These are phyloP conservation scores for Apistogramma diplotaenia DNA, from an alignment of 2,113 vertebrate genomes.

Conservation along the genomic window DNA sequence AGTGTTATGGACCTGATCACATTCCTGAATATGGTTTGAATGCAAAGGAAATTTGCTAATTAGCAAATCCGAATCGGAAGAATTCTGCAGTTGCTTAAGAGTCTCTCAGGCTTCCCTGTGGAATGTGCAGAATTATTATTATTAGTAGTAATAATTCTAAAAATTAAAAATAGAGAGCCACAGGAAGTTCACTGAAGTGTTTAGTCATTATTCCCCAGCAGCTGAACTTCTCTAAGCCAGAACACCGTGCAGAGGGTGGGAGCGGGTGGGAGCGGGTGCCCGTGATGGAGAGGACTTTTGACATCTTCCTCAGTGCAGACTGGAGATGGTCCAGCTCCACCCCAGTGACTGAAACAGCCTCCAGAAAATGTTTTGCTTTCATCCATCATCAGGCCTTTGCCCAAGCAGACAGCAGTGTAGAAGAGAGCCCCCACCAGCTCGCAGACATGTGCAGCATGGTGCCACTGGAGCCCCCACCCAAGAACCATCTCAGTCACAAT, in stretches of 20 bases:
- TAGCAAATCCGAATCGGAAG: neutral
- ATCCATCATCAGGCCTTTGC: neutral
- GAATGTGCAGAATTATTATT: too few species aligned
- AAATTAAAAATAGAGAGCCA: neutral
- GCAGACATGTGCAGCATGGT: neutral
- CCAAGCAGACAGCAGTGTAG: neutral
- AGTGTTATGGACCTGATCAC: neutral
- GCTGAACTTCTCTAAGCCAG: neutral
- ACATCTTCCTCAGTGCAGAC: neutral
- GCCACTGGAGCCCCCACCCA: neutral
- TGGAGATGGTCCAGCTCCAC: neutral
- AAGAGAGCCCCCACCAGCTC: neutral
- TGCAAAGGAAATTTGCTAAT: neutral
- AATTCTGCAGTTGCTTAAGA: neutral
- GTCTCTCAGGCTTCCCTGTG: too few species aligned
- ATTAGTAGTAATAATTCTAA: neutral
- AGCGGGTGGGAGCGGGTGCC: neutral
- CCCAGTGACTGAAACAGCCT: neutral
- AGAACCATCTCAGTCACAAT: neutral
- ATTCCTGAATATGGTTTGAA: neutral
- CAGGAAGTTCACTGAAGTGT: neutral
- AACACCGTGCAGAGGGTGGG: accelerated
- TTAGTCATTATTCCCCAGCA: neutral
- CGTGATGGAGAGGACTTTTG: neutral
- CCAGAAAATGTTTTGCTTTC: neutral